Conservation (phyloP, 2,888 invertebrate genomes). For the Hyles lineata region DNA sequence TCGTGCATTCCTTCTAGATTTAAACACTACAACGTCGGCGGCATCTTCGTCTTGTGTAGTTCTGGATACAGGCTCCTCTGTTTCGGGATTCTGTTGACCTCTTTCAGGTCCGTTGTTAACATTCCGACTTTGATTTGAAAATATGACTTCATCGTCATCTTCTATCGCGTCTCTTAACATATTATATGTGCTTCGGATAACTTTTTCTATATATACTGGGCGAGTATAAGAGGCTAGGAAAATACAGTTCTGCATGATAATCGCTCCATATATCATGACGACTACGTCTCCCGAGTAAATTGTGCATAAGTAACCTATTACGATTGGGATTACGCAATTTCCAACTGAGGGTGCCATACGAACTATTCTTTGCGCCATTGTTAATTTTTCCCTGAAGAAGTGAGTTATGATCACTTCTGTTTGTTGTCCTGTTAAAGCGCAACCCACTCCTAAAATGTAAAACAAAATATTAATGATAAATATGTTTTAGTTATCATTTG, state of each 20-base stretch:
- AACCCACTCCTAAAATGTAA: constrained; percentile 80
- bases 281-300: constrained; percentile 70
- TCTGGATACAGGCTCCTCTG: constrained; percentile 27
- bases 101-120: constrained; percentile 35
- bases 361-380: constrained; percentile 78
- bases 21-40: constrained; percentile 74
- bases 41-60: constrained; percentile 66
- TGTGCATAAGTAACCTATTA: constrained; percentile 79
- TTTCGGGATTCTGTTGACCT: constrained; percentile 34
- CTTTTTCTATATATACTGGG: constrained; percentile 81
- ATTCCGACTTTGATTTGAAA: constrained; percentile 68
- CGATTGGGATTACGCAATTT: constrained; percentile 79
- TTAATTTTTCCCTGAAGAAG: constrained; percentile 84
- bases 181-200: constrained; percentile 76
- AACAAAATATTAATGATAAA: not conserved
- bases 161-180: constrained; percentile 76
- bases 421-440: constrained; percentile 84
- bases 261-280: constrained; percentile 84
- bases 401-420: constrained; percentile 85
- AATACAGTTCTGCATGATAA: constrained; percentile 84
- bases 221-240: constrained; percentile 81
- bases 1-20: constrained; percentile 68
- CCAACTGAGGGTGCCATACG: constrained; percentile 82
- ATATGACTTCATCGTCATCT: constrained; percentile 85
- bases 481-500: not conserved